phyloP scores from a whole-genome alignment of 2,888 invertebrate species.

The Gymnosoma rotundatum region DNA sequence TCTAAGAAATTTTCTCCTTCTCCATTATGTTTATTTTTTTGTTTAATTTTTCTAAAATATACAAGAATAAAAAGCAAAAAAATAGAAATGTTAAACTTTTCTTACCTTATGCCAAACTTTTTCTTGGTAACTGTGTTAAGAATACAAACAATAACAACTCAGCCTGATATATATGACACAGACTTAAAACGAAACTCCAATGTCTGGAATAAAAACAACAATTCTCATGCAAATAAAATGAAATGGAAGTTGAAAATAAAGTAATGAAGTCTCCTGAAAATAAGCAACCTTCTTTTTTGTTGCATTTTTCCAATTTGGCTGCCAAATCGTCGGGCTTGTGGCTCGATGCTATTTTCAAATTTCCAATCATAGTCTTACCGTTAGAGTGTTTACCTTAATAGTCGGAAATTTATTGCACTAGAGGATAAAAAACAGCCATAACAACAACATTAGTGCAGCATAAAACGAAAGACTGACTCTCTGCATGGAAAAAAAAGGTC shows the following conservation, averaged over 20 bases:
- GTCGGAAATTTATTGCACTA: slow-evolving; percentile 56
- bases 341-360: slow-evolving; percentile 47
- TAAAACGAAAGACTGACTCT: slow-evolving; percentile 42
- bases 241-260: slow-evolving; percentile 59
- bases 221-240: slow-evolving; percentile 21
- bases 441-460: slow-evolving; percentile 61
- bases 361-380: slow-evolving; percentile 50
- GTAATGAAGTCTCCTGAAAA: slow-evolving; percentile 67
- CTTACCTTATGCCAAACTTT: slow-evolving; percentile 62
- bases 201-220: slow-evolving; percentile 21
- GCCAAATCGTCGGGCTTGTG: slow-evolving; percentile 66
- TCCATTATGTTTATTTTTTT: slow-evolving; percentile 21
- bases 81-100: slow-evolving; percentile 52
- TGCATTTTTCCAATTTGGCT: slow-evolving; percentile 54
- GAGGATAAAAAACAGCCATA: slow-evolving; percentile 41
- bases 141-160: slow-evolving; percentile 28
- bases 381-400: slow-evolving; percentile 68
- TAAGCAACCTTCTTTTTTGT: slow-evolving; percentile 44
- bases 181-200: slow-evolving; percentile 57
- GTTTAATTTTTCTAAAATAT: slow-evolving; percentile 68
- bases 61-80: background rate
- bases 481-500: slow-evolving; percentile 7
- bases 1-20: slow-evolving; percentile 20
- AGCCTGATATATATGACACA: slow-evolving; percentile 46
- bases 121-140: slow-evolving; percentile 17